Conservation (phyloP, 2,113 vertebrate species). For the Trinectes maculatus region DNA sequence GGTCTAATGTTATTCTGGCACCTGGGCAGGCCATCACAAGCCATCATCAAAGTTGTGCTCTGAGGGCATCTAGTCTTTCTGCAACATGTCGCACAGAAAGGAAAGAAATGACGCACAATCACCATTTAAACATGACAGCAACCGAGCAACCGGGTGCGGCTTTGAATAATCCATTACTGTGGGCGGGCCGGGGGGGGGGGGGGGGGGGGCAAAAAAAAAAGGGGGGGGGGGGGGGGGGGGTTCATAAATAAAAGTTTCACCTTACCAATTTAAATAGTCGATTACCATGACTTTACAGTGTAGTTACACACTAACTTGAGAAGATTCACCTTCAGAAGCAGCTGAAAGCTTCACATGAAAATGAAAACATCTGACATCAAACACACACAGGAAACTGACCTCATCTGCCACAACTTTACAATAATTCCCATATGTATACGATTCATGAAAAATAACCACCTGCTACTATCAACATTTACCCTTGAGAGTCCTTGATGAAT, state of each 20-base stretch:
- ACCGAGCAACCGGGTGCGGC: neutral
- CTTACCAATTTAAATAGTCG: no score
- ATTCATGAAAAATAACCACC: slow-evolving; percentile 27
- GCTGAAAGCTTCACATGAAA: no score
- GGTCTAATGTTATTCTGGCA: slow-evolving; percentile 78
- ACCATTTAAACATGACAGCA: no score
- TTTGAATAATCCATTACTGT: slow-evolving; percentile 13
- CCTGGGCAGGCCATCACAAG: slow-evolving; percentile 77
- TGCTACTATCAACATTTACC: neutral
- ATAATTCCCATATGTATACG: slow-evolving; percentile 41
- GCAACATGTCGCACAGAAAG: slow-evolving; percentile 56
- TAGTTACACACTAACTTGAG: no score
- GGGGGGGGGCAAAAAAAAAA: neutral
- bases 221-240: no score
- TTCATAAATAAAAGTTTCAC: no score
- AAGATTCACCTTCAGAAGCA: no score
- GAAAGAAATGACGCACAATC: slow-evolving; percentile 41
- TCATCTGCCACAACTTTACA: slow-evolving; percentile 32
- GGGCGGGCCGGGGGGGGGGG: neutral
- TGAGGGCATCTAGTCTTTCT: slow-evolving; percentile 68
- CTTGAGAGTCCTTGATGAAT: neutral
- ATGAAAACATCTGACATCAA: no score
- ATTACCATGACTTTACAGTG: no score
- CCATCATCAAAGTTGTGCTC: slow-evolving; percentile 77
- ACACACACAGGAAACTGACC: slow-evolving; percentile 28